Evolutionary conservation across 2,113 vertebrate genomes (phyloP).

Genomic region (Platichthys flesus): DNA sequence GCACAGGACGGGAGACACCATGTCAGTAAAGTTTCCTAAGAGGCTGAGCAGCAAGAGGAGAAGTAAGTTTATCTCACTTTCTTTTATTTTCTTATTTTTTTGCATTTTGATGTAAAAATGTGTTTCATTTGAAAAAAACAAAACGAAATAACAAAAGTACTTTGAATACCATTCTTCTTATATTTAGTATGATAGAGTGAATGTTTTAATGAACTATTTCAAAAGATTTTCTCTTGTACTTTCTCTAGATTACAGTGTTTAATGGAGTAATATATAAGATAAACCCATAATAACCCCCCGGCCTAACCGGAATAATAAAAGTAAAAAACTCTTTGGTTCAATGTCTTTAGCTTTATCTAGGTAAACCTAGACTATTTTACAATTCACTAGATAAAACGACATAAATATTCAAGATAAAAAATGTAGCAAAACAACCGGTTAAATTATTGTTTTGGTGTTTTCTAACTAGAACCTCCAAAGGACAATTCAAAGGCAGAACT

Average conservation of each 20-base stretch:
- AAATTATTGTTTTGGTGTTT: constrained; percentile 7
- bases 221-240: not conserved
- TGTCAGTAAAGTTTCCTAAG: constrained; percentile 43
- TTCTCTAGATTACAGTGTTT: not conserved
- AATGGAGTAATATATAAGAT: not conserved
- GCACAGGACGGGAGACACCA: constrained; percentile 8
- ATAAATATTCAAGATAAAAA: not conserved
- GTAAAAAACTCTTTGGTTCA: no score
- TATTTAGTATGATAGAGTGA: no score
- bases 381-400: no score
- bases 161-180: not conserved
- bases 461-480: constrained; percentile 58
- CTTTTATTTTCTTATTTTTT: not conserved
- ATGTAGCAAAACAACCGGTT: not conserved
- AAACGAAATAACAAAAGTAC: no score
- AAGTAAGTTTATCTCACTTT: constrained; percentile 53
- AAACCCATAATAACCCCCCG: not conserved
- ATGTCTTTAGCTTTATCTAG: no score
- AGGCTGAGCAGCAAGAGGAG: constrained; percentile 70
- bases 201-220: not conserved
- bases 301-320: not conserved
- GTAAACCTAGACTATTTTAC: no score
- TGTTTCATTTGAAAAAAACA: not conserved
- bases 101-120: not conserved
- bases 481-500: constrained; percentile 60